Evolutionary conservation across 1,140 invertebrate species (phyloP), one percentile per base, ranked within the genome.

Genomic region (Argopecten irradians): DNA sequence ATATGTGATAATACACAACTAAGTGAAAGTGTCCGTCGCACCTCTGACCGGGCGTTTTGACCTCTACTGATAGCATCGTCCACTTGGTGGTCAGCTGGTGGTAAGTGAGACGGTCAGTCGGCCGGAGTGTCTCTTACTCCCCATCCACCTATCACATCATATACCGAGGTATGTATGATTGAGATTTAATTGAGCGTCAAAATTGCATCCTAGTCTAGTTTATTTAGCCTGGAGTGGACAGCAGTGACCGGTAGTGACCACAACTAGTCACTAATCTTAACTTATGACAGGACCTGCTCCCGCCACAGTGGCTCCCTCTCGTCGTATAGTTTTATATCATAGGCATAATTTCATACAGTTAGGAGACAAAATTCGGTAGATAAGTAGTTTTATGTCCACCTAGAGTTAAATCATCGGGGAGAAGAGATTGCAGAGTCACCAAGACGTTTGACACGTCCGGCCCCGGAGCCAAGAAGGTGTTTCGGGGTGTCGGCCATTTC

Each of bases 121-220:
- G 55, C 55, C 55, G n/a, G 55, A 71, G 55, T 71, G 55, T 71
- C 55, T 71, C 55, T 71, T 7, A n/a, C 22, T 71, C 55, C 55
- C 55, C 55, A 28, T 71, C 55, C 55, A 71, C 55, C 55, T 71
- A 71, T 71, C 55, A 71, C 55, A 71, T 71, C 55, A 71, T 71
- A 71, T 71, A 71, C n/a, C n/a, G n/a, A 71, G 55, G 55, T 71
- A 71, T 71, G 55, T 71, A n/a, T 71, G 55, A 71, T 71, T 71
- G 55, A 71, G 55, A 71, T 71, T 71, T 71, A 71, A 71, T 71
- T 71, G 55, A n/a, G 55, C 55, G 55, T 71, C 55, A 71, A 71
- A 71, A 71, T 71, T 71, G 55, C 55, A 71, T 71, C 55, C 55
- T 71, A 71, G 55, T 71, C 55, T 71, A 71, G 55, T 71, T 71